Evolutionary conservation across 2,888 invertebrate genomes (phyloP).

Genomic region (Ormyrus nitidulus): DNA sequence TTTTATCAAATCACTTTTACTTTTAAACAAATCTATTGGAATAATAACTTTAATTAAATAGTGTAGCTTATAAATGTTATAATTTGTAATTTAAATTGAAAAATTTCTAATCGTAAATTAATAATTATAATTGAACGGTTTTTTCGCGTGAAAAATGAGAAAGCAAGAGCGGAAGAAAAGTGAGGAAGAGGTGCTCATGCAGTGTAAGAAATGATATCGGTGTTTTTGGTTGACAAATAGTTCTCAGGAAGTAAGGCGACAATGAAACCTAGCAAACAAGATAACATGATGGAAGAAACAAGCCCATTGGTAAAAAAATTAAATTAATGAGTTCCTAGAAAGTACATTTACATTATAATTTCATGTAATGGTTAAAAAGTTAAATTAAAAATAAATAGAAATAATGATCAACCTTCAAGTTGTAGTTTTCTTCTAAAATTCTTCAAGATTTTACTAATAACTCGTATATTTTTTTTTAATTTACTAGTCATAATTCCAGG

Average conservation of each 20-base stretch:
- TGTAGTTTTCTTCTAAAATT: too few relatives aligned
- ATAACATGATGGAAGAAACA: slow-evolving; percentile 37
- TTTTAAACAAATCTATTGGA: too few relatives aligned
- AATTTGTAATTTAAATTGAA: neutral
- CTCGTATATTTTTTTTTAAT: too few relatives aligned
- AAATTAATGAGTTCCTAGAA: slow-evolving; percentile 42
- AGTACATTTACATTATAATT: neutral
- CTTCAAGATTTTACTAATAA: too few relatives aligned
- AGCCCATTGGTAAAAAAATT: slow-evolving; percentile 45
- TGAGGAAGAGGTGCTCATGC: slow-evolving; percentile 18
- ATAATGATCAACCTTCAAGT: too few relatives aligned
- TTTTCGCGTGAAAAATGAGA: neutral
- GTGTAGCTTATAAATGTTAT: too few relatives aligned
- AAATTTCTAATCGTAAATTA: neutral
- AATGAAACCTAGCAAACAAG: slow-evolving; percentile 13
- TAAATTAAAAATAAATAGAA: too few relatives aligned
- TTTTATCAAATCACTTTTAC: too few relatives aligned
- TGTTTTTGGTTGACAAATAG: slow-evolving; percentile 34
- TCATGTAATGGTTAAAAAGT: too few relatives aligned
- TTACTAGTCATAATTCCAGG: neutral
- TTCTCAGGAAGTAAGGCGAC: slow-evolving; percentile 24
- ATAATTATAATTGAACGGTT: slow-evolving; percentile 18
- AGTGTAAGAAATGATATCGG: slow-evolving; percentile 13
- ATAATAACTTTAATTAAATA: too few relatives aligned
- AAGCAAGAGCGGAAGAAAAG: slow-evolving; percentile 11